These are phyloP conservation scores for Neopelma chrysocephalum DNA, from an alignment of 2,797 vertebrate genomes.

Conservation along the genomic window DNA sequence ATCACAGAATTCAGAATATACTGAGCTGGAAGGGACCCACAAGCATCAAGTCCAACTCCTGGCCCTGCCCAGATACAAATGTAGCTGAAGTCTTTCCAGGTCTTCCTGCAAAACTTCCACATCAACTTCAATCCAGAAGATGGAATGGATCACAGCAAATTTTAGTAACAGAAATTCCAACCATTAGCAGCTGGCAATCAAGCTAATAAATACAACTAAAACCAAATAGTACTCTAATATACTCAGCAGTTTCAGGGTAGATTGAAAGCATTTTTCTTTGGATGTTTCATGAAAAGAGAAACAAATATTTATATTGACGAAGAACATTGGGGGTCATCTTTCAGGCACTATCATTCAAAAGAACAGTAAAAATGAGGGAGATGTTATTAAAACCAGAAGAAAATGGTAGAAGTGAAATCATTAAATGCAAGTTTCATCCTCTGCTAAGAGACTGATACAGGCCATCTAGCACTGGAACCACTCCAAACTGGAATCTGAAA, in stretches of 20 bases:
- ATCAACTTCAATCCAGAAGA: neutral
- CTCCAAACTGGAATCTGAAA: neutral
- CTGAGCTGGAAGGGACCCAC: too few species aligned
- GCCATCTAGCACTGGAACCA: neutral
- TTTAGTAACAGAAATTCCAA: neutral
- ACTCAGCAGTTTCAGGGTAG: neutral
- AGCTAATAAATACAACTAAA: neutral
- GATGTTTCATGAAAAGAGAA: neutral
- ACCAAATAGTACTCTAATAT: neutral
- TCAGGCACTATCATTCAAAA: neutral
- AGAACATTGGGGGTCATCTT: neutral
- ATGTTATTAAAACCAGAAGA: neutral
- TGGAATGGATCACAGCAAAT: neutral
- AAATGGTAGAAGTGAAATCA: neutral
- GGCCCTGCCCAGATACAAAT: neutral
- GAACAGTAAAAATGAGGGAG: neutral
- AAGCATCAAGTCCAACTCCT: too few species aligned
- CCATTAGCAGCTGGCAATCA: neutral
- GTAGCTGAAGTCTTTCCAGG: neutral
- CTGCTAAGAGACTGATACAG: neutral
- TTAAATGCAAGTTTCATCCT: neutral
- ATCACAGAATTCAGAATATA: too few species aligned
- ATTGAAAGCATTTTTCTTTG: neutral
- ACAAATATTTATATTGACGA: neutral
- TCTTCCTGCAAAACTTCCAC: neutral